Evolutionary conservation across 2,888 invertebrate species (phyloP).

Genomic region (Seladonia tumulorum): DNA sequence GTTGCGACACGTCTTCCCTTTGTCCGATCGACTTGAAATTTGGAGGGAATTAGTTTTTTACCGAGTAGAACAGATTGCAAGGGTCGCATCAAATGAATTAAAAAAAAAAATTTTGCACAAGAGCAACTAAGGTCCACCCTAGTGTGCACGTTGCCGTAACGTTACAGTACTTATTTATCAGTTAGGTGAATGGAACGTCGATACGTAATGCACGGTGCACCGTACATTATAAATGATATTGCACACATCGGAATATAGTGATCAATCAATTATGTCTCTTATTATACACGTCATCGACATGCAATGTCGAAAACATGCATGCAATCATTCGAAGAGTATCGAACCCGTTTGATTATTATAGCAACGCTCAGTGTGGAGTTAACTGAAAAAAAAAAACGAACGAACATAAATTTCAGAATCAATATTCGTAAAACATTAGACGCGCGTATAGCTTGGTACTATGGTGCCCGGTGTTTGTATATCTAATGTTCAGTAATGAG

Average conservation of each 20-base stretch:
- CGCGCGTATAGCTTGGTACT: conserved; percentile 14
- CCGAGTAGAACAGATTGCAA: no score
- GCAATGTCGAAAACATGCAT: neutral
- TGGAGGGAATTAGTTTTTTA: no score
- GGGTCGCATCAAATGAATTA: no score
- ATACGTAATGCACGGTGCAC: neutral
- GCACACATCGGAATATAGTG: conserved; percentile 25
- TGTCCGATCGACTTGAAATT: no score
- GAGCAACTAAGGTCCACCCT: no score
- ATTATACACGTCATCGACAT: neutral
- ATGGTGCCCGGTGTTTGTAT: conserved; percentile 54
- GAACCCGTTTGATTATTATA: neutral
- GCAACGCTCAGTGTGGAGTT: neutral
- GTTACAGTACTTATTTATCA: neutral
- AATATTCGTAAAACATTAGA: neutral
- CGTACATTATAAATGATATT: conserved; percentile 10
- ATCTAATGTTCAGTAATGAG: conserved; percentile 71
- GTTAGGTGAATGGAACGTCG: conserved; percentile 37
- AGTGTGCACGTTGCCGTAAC: neutral
- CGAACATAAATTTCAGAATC: neutral
- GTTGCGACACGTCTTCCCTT: no score
- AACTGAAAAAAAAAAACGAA: neutral
- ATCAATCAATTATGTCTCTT: neutral
- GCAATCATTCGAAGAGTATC: neutral
- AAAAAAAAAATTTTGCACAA: no score